Evolutionary conservation across 2,113 vertebrate species (phyloP), one percentile per base, ranked within the genome.

Genomic region (Danionella cerebrum): DNA sequence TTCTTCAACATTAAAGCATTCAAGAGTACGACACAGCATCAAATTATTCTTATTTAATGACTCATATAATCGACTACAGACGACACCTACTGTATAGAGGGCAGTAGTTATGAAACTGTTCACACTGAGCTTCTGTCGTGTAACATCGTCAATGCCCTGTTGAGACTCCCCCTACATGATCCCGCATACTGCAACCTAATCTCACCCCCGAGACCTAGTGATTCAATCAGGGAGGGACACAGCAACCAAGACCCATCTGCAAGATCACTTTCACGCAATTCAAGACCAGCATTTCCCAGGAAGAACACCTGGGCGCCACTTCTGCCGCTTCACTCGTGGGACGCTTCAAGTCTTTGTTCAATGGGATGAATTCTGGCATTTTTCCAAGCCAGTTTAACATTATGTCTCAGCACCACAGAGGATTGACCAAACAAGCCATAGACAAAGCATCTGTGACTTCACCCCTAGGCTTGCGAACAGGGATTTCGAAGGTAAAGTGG

Each of bases 161-260:
- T 48, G 22, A 71, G 57, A 78, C 74, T 78, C 82, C 73, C 77
- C 80, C 78, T 80, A 82, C 76, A 79, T 75, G 83, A 84, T 79
- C 73, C 79, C 78, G 77, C 76, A 78, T n/a, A 25, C 44, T 42
- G 80, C 79, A 86, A 88, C 47, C 75, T 22, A 62, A 84, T 77
- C 73, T 70, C 16, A 39, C 79, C 63, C 76, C 18, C 18, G 77
- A 83, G 84, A 78, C 65, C 13, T 5, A 21, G 47, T 6, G 36
- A 73, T 14, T 69, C 78, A 79, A 80, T 82, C 71, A 79, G 79
- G 59, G 29, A 47, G 70, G 36, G 45, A 59, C 9, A 19, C 25
- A 21, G 16, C 48, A 25, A 41, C 12, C 50, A 18, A 27, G 33
- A 9, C 27, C 10, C 69, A 65, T 55, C 62, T 66, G 60, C 58